Evolutionary conservation across 2,888 invertebrate species (phyloP).

Genomic region (Rhyacophila evoluta): DNA sequence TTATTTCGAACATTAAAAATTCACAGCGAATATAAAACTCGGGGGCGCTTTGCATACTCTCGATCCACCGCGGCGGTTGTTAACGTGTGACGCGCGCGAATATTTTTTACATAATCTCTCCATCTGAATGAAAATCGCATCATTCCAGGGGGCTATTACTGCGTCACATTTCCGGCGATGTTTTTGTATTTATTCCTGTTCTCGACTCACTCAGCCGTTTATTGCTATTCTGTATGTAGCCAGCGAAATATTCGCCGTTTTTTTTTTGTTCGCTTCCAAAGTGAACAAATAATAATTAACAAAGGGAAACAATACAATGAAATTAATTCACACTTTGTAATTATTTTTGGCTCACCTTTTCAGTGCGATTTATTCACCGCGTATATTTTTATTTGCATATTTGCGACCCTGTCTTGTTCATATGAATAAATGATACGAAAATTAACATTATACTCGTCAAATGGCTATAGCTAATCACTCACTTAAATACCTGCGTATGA

Average conservation of each 20-base stretch:
- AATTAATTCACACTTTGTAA: slow-evolving; percentile 6
- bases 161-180: slow-evolving; percentile 26
- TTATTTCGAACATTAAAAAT: not conserved
- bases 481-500: no score
- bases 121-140: slow-evolving; percentile 44
- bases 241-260: not conserved
- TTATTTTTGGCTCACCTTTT: not conserved
- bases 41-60: not conserved
- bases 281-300: slow-evolving; percentile 12
- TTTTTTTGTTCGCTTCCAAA: not conserved
- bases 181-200: slow-evolving; percentile 13
- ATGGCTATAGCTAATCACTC: no score
- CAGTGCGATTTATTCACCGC: not conserved
- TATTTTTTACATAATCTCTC: slow-evolving; percentile 38
- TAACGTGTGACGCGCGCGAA: slow-evolving; percentile 30
- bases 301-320: not conserved
- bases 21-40: slow-evolving; percentile 22
- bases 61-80: slow-evolving; percentile 32
- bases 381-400: no score
- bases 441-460: no score
- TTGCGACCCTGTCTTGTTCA: no score
- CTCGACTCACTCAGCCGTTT: slow-evolving; percentile 6
- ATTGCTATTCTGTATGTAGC: not conserved
- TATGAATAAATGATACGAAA: no score
- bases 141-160: slow-evolving; percentile 30